Base-by-base conservation (phyloP, 2,797 vertebrate genomes). In the Sebastes kiyomatsui region DNA sequence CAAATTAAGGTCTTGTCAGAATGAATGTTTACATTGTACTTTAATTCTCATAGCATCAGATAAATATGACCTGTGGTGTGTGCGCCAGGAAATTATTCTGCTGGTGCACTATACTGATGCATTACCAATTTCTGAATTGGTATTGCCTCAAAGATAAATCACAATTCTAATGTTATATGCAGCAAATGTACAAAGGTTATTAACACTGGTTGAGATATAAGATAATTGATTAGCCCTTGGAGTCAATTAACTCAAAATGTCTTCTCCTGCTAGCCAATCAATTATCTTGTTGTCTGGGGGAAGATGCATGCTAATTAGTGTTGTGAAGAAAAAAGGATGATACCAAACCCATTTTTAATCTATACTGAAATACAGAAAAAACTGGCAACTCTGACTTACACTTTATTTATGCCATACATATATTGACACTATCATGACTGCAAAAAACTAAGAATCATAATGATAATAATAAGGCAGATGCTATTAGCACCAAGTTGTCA, bases 301-400 rank as follows among this genome's bases (percentile, higher is more conserved):
- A 87, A 77, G 67, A 67, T 75, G 49, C 8, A n/a, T 1, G 59
- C 5, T 72, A 72, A 82, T 84, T 75, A 80, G 23, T 72, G 58
- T 35, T 67, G 64, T 61, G 73, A 69, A 59, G 38, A 77, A 54
- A 27, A 79, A 79, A 23, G 12, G 28, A 82, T 58, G 54, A 67
- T 23, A 35, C 5, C 4, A 35, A 49, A 64, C 7, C 6, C 28
- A 52, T 28, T 2, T 25, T 3, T 6, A 4, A 67, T 74, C 38
- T 25, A 20, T 46, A 27, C 4, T 20, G 30, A 12, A 25, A 62
- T 7, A 14, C 42, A 46, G 20, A 42, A 42, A 42, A 42, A 42
- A 16, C 38, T 42, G 38, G 14, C 38, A 55, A 10, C 13, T n/a
- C 1, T n/a, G 33, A 49, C 20, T 33, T 30, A 22, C 7, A 27